phyloP scores from a whole-genome alignment of 2,113 vertebrate genomes.

The Melanostigma gelatinosum region DNA sequence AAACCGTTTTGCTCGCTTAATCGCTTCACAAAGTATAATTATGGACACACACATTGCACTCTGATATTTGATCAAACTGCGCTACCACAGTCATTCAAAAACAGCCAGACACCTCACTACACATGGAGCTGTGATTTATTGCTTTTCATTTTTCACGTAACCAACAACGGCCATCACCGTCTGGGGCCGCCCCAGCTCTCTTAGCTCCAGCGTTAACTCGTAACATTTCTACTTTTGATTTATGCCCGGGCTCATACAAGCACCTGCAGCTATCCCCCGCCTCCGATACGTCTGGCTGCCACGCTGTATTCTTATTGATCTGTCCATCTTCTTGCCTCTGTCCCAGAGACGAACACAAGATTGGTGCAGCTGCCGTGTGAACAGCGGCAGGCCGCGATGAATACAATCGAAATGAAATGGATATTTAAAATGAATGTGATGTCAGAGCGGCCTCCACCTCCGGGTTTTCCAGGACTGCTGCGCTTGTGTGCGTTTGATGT shows the following conservation, averaged over 20 bases:
- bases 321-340: conserved; percentile 55
- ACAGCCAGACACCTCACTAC: background rate
- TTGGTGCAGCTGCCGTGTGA: conserved; percentile 65
- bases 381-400: conserved; percentile 20
- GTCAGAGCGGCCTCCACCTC: conserved; percentile 24
- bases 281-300: conserved; percentile 39
- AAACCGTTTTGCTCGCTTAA: background rate
- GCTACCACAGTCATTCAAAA: background rate
- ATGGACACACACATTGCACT: background rate
- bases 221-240: conserved; percentile 54
- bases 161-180: background rate
- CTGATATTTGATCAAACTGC: background rate
- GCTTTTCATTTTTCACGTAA: conserved; percentile 14
- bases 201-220: background rate
- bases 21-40: background rate
- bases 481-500: conserved; percentile 9
- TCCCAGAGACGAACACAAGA: conserved; percentile 54
- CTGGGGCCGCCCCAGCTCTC: background rate
- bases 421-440: conserved; percentile 61
- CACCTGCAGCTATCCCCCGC: conserved; percentile 37
- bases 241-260: conserved; percentile 35
- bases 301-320: conserved; percentile 68
- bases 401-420: conserved; percentile 64
- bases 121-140: background rate
- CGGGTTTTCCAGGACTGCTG: conserved; percentile 15